These are phyloP conservation scores for Drosophila quinaria DNA, from an alignment of 2,888 invertebrate species.

Conservation along the genomic window DNA sequence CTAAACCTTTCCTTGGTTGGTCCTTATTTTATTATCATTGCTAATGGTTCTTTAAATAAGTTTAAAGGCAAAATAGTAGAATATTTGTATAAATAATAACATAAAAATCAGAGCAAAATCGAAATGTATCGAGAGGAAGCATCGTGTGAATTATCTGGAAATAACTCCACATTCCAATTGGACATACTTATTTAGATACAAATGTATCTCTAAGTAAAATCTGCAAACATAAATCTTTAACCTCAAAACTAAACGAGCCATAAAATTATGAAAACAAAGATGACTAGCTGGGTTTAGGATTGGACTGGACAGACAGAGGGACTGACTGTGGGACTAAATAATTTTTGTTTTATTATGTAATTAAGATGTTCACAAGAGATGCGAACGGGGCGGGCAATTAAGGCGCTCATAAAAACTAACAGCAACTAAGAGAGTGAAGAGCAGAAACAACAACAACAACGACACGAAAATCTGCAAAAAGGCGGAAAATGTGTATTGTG, in stretches of 20 bases:
- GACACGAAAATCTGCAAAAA: slow-evolving; percentile 67
- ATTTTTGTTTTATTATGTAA: slow-evolving; percentile 80
- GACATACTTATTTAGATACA: slow-evolving; percentile 10
- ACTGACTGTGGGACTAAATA: slow-evolving; percentile 60
- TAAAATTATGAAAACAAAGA: slow-evolving; percentile 65
- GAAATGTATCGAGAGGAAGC: background rate
- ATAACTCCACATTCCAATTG: slow-evolving; percentile 34
- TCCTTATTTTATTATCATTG: too few species aligned
- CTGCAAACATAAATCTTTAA: slow-evolving; percentile 49
- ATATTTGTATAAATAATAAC: too few species aligned
- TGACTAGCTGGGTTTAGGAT: slow-evolving; percentile 39
- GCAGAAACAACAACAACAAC: slow-evolving; percentile 12
- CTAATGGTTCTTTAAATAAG: too few species aligned
- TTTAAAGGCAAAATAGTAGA: too few species aligned
- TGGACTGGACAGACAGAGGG: slow-evolving; percentile 9
- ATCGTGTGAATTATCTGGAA: slow-evolving; percentile 3
- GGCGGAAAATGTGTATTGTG: slow-evolving; percentile 81
- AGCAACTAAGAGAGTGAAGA: slow-evolving; percentile 36
- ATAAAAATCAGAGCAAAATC: background rate
- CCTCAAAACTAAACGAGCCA: slow-evolving; percentile 76
- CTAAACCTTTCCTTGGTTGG: too few species aligned
- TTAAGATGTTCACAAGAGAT: slow-evolving; percentile 79
- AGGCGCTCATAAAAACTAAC: slow-evolving; percentile 65
- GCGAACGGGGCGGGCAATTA: slow-evolving; percentile 63
- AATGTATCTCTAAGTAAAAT: slow-evolving; percentile 46